Conservation (phyloP, 2,888 invertebrate genomes). For the Margaritifera margaritifera region DNA sequence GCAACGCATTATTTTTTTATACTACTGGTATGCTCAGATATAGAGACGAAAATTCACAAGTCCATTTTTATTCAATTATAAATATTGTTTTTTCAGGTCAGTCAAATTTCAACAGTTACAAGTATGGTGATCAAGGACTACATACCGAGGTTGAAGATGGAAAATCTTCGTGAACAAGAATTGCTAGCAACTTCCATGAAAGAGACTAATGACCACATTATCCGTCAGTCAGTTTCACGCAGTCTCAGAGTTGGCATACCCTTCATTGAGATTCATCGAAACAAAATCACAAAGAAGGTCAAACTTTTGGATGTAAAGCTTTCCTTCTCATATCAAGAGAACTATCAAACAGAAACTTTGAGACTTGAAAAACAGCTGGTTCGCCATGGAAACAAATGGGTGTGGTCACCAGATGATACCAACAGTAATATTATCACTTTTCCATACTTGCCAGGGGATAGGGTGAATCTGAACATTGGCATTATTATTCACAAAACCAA, state of each 20-base stretch:
- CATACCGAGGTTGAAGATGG: too few species aligned
- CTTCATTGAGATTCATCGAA: conserved; percentile 44
- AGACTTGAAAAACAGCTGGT: conserved; percentile 44
- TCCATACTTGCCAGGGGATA: conserved; percentile 48
- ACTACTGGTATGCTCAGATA: too few species aligned
- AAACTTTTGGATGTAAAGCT: conserved; percentile 50
- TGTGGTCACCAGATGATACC: conserved; percentile 33
- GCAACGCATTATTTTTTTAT: too few species aligned
- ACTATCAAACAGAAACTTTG: conserved; percentile 43
- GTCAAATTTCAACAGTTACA: too few species aligned
- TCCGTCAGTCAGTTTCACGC: conserved; percentile 42
- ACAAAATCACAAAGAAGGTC: conserved; percentile 47
- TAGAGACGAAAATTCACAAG: too few species aligned
- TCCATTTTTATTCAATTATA: too few species aligned
- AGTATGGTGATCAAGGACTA: too few species aligned
- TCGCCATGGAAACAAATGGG: conserved; percentile 50
- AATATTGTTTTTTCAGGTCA: too few species aligned
- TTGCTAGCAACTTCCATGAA: neutral
- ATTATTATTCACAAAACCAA: conserved; percentile 51
- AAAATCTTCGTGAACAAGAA: too few species aligned
- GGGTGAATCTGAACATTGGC: conserved; percentile 51
- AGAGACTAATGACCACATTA: conserved; percentile 26
- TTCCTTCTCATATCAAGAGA: conserved; percentile 49
- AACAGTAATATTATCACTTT: conserved; percentile 40
- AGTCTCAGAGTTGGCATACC: conserved; percentile 38